Percentiles rank a stretch among this genome's conserved stretches.
These are phyloP conservation scores for Tridacna gigas DNA, from an alignment of 2,888 invertebrate species.

Conservation along the genomic window DNA sequence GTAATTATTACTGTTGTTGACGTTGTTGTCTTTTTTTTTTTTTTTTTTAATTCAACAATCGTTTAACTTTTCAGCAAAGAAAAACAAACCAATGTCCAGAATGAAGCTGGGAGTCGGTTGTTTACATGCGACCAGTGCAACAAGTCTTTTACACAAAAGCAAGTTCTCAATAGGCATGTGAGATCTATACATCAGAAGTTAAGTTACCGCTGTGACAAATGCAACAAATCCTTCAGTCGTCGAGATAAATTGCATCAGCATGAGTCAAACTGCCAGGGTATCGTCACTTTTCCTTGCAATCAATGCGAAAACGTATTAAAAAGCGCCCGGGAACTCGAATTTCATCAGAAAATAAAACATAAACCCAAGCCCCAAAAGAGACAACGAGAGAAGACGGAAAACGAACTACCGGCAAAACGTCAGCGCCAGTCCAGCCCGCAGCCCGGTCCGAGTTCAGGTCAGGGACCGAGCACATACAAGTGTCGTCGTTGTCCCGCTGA, in stretches of 20 bases:
- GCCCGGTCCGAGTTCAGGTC: not conserved
- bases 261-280: not conserved
- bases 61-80: too few relatives aligned
- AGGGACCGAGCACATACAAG: slow-evolving; percentile 25
- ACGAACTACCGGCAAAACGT: not conserved
- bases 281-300: slow-evolving; percentile 16
- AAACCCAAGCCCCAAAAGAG: not conserved
- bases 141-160: too few relatives aligned
- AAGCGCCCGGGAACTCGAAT: slow-evolving; percentile 9
- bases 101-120: too few relatives aligned
- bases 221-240: not conserved
- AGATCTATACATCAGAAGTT: too few relatives aligned
- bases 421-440: not conserved
- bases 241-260: not conserved
- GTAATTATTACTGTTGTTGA: too few relatives aligned
- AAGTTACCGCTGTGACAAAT: too few relatives aligned
- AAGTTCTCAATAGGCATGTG: too few relatives aligned
- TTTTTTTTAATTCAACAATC: too few relatives aligned
- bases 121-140: too few relatives aligned
- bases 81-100: too few relatives aligned
- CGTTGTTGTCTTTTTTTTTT: too few relatives aligned
- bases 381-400: slow-evolving; percentile 7
- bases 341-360: slow-evolving; percentile 35
- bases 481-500: slow-evolving; percentile 28
- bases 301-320: slow-evolving; percentile 23